Evolutionary conservation across 1,140 invertebrate species (phyloP), one percentile per base, ranked within the genome.

Genomic region (Dendroctonus valens): DNA sequence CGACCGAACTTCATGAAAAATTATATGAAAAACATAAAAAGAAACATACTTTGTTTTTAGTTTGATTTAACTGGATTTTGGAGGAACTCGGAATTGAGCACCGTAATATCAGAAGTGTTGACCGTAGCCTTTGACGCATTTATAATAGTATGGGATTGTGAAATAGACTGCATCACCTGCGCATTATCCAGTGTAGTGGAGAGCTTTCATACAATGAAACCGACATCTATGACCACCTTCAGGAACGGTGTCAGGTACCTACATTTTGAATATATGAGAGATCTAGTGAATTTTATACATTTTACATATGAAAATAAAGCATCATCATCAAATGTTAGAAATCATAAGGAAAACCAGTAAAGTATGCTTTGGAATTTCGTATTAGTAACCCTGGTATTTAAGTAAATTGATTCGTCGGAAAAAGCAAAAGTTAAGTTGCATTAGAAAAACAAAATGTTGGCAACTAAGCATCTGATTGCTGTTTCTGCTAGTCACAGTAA

Each of bases 11-110:
- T 7, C n/a, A 7, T 7, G 7, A 44, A 7, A 44, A 44, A 44
- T n/a, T n/a, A 44, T 7, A 44, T 44, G 42, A 44, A 44, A 44
- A 44, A 7, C 7, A 44, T 7, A 44, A 44, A n/a, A 44, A 44
- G n/a, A 44, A 7, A 46, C 8, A 46, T 9, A 46, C 1, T 9
- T 11, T 11, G 42, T 3, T 46, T 46, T 46, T 46, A 46, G 42
- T 26, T 26, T 26, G 26, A 26, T 26, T 26, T 26, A 46, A 2
- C 42, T 46, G 42, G 42, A 46, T 12, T 46, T 46, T 26, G 26
- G 26, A 26, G 26, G 42, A 46, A 46, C 42, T 12, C 42, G 42
- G 42, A 46, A 46, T 46, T 46, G 42, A 52, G 50, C 50, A 14
- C 50, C 8, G 15, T 37, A 2, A 37, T 52, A 14, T 52, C 50